Percentiles rank a stretch among this genome's conserved stretches.
Conservation (phyloP, 2,888 invertebrate genomes). For the Aromia moschata region DNA sequence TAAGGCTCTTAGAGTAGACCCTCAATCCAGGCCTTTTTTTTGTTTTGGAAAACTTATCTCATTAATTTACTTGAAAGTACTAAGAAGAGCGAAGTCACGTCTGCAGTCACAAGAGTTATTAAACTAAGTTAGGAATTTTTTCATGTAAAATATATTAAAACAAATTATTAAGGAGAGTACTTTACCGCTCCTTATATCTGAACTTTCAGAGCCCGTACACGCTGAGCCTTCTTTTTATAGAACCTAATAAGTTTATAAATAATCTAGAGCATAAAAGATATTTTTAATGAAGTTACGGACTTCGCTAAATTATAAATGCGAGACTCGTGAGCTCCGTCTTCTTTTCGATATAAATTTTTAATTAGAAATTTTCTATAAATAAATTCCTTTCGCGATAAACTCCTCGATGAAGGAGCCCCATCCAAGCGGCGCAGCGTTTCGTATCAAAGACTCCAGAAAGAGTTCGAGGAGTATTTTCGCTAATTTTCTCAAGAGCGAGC, state of each 20-base stretch:
- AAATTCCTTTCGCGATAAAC: slow-evolving; percentile 10
- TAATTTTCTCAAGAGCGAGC: background rate
- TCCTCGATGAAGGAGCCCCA: background rate
- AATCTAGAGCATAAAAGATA: slow-evolving; percentile 21
- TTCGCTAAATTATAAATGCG: slow-evolving; percentile 23
- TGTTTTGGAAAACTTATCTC: slow-evolving; percentile 1
- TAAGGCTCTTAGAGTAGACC: no score
- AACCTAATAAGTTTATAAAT: slow-evolving; percentile 22
- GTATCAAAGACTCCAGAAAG: background rate
- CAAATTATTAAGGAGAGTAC: slow-evolving; percentile 9
- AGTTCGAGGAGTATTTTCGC: background rate
- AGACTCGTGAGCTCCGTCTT: background rate
- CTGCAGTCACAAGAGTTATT: slow-evolving; percentile 1
- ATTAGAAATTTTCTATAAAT: slow-evolving; percentile 20
- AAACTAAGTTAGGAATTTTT: background rate
- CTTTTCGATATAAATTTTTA: slow-evolving; percentile 15
- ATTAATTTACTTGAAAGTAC: background rate
- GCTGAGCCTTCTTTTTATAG: slow-evolving; percentile 16
- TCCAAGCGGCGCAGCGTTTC: background rate
- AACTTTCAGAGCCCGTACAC: slow-evolving; percentile 16
- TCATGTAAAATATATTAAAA: slow-evolving; percentile 13
- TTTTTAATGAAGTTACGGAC: slow-evolving; percentile 28
- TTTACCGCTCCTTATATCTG: slow-evolving; percentile 7
- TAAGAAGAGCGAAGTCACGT: background rate
- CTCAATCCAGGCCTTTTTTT: no score